Conservation (phyloP, 1,140 invertebrate species). For the Heliconius hewitsoni region DNA sequence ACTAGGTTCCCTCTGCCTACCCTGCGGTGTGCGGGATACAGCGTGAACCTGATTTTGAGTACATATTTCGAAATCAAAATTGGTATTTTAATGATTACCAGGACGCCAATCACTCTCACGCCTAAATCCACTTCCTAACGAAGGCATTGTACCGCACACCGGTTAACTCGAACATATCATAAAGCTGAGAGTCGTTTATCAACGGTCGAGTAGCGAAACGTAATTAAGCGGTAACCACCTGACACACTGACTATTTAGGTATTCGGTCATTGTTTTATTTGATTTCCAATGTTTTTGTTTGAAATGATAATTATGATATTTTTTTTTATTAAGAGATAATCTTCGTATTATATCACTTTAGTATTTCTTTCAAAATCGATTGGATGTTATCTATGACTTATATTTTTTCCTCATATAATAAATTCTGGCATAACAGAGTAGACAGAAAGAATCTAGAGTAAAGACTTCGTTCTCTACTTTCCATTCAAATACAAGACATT, state of each 20-base stretch:
- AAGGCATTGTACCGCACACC: conserved; percentile 48
- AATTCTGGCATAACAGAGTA: no score
- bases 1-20: no score
- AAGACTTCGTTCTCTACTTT: no score
- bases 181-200: conserved; percentile 70
- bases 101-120: conserved; percentile 15
- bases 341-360: no score
- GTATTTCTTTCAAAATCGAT: no score
- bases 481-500: no score
- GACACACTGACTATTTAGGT: conserved; percentile 35
- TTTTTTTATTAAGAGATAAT: no score
- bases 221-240: conserved; percentile 66
- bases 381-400: no score
- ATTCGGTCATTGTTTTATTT: background rate
- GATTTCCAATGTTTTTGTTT: background rate
- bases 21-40: no score
- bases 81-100: conserved; percentile 6
- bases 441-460: no score
- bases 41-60: no score
- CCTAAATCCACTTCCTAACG: conserved; percentile 47
- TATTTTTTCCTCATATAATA: no score
- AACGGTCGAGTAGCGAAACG: conserved; percentile 65
- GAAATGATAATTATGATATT: background rate
- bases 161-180: conserved; percentile 67
- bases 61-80: background rate